Conservation (phyloP, 2,797 vertebrate species). For the Anomalospiza imberbis region DNA sequence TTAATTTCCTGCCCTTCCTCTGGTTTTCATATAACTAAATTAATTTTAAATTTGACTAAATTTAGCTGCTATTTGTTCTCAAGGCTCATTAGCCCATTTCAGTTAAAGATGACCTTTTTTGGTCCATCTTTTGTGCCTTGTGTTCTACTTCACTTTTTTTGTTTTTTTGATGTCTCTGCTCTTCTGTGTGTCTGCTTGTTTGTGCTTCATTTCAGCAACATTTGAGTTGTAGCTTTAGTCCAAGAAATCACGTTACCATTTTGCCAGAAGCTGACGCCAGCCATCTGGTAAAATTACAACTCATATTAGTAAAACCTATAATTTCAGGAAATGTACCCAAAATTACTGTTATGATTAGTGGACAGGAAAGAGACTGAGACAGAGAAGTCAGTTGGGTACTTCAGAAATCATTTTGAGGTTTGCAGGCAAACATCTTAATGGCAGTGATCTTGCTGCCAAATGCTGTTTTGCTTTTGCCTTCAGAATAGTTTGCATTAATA, state of each 20-base stretch:
- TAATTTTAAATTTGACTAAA: neutral
- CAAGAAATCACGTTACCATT: neutral
- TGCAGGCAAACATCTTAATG: conserved; percentile 22
- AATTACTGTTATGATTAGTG: conserved; percentile 41
- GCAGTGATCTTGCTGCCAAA: conserved; percentile 14
- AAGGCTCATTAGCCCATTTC: neutral
- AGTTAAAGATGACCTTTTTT: neutral
- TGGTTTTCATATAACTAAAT: neutral
- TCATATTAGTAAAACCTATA: conserved; percentile 9
- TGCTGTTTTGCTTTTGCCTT: conserved; percentile 41
- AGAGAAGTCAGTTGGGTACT: conserved; percentile 4
- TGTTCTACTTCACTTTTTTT: neutral
- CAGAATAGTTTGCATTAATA: conserved; percentile 54
- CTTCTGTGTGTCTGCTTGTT: neutral
- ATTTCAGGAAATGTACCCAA: conserved; percentile 30
- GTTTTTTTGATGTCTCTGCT: neutral
- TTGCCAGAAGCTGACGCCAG: conserved; percentile 32
- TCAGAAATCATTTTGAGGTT: conserved; percentile 44
- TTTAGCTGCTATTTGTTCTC: neutral
- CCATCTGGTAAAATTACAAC: conserved; percentile 25
- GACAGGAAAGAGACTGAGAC: conserved; percentile 16
- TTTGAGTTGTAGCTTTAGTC: neutral
- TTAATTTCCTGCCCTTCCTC: neutral
- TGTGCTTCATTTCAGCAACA: neutral
- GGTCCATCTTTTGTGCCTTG: neutral